Conservation (phyloP, 2,797 vertebrate genomes). For the Hipposideros larvatus region DNA sequence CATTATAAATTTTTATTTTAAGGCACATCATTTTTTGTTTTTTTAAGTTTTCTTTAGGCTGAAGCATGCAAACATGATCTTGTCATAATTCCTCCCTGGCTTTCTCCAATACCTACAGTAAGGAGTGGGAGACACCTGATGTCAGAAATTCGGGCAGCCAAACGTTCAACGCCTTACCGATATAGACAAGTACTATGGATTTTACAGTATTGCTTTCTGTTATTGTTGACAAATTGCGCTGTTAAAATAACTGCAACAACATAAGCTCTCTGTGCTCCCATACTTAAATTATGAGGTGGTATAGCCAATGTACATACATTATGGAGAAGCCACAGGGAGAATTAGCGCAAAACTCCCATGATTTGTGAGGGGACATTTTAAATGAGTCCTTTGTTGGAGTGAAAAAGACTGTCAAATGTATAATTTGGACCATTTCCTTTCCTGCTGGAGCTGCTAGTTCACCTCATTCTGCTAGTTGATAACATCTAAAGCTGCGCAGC, state of each 20-base stretch:
- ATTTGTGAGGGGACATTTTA: not conserved
- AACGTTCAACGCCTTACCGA: slow-evolving; percentile 4
- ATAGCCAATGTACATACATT: not conserved
- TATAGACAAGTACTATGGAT: not conserved
- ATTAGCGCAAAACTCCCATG: not conserved
- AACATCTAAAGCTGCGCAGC: not conserved
- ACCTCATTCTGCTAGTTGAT: not conserved
- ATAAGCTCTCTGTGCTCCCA: not conserved
- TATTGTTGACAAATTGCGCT: not conserved
- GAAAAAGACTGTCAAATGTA: not conserved
- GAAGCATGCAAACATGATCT: slow-evolving; percentile 13
- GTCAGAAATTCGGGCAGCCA: slow-evolving; percentile 39
- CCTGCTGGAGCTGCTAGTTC: not conserved
- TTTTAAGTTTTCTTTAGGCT: slow-evolving; percentile 47
- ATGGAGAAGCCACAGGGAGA: not conserved
- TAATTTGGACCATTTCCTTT: not conserved
- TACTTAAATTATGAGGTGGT: slow-evolving; percentile 22
- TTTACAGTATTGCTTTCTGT: slow-evolving; percentile 10
- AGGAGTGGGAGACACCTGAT: not conserved
- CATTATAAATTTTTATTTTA: slow-evolving; percentile 69
- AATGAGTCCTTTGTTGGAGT: not conserved
- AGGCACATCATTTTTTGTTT: not conserved
- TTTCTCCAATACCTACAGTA: not conserved
- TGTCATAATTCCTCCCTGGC: not conserved
- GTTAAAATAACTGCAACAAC: slow-evolving; percentile 23